Percentiles rank a stretch among this genome's conserved stretches.
Evolutionary conservation across 2,888 invertebrate genomes (phyloP).

Genomic region (Gasteruption jaculator): DNA sequence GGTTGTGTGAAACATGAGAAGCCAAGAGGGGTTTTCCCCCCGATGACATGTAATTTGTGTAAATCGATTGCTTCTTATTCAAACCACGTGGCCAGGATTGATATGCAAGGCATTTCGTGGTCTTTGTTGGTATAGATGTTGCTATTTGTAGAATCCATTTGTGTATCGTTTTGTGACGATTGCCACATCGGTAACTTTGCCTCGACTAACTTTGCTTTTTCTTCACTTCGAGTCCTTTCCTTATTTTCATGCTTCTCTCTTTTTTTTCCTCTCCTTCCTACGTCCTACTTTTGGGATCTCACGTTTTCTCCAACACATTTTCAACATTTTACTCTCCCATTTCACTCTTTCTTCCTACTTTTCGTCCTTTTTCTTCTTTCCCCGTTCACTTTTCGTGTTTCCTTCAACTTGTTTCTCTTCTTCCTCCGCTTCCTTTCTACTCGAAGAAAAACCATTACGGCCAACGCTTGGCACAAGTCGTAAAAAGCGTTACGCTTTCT

Average conservation of each 20-base stretch:
- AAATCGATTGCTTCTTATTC: conserved; percentile 39
- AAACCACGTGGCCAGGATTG: conserved; percentile 34
- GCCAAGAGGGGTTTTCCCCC: conserved; percentile 9
- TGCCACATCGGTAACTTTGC: conserved; percentile 26
- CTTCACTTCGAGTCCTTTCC: no score
- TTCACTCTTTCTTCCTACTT: no score
- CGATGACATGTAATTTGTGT: conserved; percentile 30
- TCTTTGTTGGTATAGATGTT: conserved; percentile 31
- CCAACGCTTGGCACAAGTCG: no score
- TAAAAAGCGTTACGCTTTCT: no score
- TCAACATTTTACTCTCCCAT: no score
- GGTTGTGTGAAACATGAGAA: no score
- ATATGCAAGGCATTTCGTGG: conserved; percentile 36
- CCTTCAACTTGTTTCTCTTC: no score
- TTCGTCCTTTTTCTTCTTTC: no score
- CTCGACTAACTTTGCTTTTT: no score
- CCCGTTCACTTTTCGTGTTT: no score
- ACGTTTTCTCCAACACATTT: conserved; percentile 15
- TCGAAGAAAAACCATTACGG: no score
- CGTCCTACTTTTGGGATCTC: conserved; percentile 9
- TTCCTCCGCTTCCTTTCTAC: no score
- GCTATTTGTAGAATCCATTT: conserved; percentile 39
- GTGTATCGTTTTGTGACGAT: conserved; percentile 30
- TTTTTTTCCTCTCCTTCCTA: conserved; percentile 3
- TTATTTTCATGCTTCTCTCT: conserved; percentile 15